A percentile compares a stretch with the other conserved stretches of the same genome.
Evolutionary conservation across 2,113 vertebrate genomes (phyloP).

Genomic region (Calypte anna): DNA sequence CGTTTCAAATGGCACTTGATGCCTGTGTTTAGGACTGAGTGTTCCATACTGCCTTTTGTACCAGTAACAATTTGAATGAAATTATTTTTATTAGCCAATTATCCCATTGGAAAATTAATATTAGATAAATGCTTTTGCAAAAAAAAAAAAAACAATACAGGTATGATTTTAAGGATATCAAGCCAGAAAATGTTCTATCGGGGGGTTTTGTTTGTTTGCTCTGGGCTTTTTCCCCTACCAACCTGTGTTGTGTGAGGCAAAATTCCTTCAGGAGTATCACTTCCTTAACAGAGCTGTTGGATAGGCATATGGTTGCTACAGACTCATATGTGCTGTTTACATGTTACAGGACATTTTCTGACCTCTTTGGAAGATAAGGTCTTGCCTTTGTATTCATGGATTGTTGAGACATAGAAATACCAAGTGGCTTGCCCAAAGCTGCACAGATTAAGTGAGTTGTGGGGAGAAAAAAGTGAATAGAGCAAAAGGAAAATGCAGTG

Average conservation of each 20-base stretch:
- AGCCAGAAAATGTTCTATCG: not conserved
- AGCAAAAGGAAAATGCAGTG: not conserved
- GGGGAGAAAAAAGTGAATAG: not conserved
- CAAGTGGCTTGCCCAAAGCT: not conserved
- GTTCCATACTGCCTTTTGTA: not conserved
- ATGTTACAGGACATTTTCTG: not conserved
- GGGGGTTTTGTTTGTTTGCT: not conserved
- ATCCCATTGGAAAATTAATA: not conserved
- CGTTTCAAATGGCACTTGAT: constrained; percentile 21
- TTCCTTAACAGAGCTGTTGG: not conserved
- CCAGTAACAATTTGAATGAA: not conserved
- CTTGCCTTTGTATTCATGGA: not conserved
- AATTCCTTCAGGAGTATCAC: not conserved
- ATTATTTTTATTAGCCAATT: not conserved
- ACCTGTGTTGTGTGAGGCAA: not conserved
- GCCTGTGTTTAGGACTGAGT: constrained; percentile 7
- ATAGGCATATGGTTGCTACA: not conserved
- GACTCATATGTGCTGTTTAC: not conserved
- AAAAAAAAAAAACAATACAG: not conserved
- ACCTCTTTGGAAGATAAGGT: not conserved
- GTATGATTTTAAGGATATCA: not conserved
- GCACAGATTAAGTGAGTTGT: not conserved
- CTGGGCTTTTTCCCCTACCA: fast-evolving
- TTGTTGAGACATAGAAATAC: not conserved
- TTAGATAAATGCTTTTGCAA: not conserved